Conservation (phyloP, 2,113 vertebrate genomes). For the Pampusana beccarii region DNA sequence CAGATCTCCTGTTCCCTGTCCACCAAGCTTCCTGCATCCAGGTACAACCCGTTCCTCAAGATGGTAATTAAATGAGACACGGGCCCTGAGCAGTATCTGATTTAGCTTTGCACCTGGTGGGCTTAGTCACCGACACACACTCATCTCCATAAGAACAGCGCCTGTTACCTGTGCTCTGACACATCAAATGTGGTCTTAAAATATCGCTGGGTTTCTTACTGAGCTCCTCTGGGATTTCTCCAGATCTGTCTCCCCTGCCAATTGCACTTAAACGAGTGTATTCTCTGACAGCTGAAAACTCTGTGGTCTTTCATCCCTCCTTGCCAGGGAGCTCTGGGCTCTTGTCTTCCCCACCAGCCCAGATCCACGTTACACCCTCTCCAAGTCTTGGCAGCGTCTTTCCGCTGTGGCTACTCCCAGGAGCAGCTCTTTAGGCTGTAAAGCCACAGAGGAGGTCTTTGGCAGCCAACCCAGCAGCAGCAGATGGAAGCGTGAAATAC, state of each 20-base stretch:
- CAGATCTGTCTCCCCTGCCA: neutral
- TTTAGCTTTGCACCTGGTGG: conserved; percentile 3
- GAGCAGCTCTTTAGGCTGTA: neutral
- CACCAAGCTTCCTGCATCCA: neutral
- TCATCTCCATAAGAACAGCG: conserved; percentile 23
- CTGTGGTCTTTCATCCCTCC: neutral
- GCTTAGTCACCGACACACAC: conserved; percentile 31
- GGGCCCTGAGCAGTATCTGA: conserved; percentile 9
- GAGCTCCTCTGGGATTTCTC: conserved; percentile 36
- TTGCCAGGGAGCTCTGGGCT: neutral
- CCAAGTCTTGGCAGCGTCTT: neutral
- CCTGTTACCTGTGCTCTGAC: conserved; percentile 41
- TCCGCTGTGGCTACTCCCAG: neutral
- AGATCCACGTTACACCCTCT: neutral
- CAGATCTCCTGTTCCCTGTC: neutral
- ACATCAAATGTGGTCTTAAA: conserved; percentile 30
- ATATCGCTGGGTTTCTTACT: conserved; percentile 11
- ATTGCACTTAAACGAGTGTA: neutral
- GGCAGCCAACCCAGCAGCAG: conserved; percentile 1
- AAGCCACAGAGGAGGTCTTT: neutral
- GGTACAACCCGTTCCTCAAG: neutral
- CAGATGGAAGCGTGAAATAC: conserved; percentile 33
- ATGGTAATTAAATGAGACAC: conserved; percentile 31
- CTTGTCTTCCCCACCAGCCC: neutral
- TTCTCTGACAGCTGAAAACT: neutral